Evolutionary conservation across 2,888 invertebrate genomes (phyloP), one percentile per base, ranked within the genome.

Genomic region (Nomada ruficornis): DNA sequence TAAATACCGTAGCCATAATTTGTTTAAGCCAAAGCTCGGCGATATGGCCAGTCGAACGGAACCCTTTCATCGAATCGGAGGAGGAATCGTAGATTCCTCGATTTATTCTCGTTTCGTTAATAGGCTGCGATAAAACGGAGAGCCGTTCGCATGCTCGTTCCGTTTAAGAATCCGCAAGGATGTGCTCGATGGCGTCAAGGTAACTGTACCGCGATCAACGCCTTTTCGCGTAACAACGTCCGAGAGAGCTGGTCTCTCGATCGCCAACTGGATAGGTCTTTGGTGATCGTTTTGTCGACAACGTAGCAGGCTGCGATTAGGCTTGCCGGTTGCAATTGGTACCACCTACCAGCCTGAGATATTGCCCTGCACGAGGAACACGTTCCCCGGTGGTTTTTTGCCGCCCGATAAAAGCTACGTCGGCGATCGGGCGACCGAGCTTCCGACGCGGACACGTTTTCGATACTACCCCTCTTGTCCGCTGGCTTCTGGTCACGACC

Each of bases 141-240:
- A 70, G 65, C 59, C 67, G 70, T 76, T 84, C 64, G 77, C 77
- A 76, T 86, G 80, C 80, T 82, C 60, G 77, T 82, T 77, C 74
- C 18, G n/a, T 64, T n/a, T 62, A 60, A 75, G 69, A 77, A 71
- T 73, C 73, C 77, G 85, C 87, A 85, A 90, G 89, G 91, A 91
- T 91, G 86, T 87, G 84, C 83, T 83, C 80, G 78, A 73, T 81
- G 64, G 86, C 89, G 90, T 87, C 87, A 89, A 88, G 86, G 89
- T 91, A 91, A 91, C 91, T 91, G 91, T 91, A 91, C 85, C 89
- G 81, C 87, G 78, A 85, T 86, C 88, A 86, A 86, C 83, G 83
- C 68, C 84, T 90, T 90, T 90, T 90, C 87, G 88, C 88, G 88
- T 90, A 88, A 86, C 80, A 80, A 86, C 80, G 71, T 59, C 47